Base-by-base conservation (phyloP, 2,113 vertebrate genomes). In the Dinomys branickii region DNA sequence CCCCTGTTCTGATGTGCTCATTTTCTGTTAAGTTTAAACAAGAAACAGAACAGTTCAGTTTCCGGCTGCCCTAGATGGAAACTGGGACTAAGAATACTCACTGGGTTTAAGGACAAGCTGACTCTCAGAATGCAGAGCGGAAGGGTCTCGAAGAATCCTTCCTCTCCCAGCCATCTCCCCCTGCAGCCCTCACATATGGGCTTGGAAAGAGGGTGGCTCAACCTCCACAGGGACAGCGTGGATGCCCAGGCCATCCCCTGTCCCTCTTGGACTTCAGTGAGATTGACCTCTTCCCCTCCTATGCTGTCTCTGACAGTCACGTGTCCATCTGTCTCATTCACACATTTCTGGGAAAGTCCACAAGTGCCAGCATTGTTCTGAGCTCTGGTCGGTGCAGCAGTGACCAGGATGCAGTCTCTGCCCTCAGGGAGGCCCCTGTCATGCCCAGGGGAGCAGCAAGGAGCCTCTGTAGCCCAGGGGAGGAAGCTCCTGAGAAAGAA, bases 21-120 rank as follows among this genome's bases (percentile, higher is more conserved):
- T 77, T 96, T 94, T 80, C 80, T 33, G n/a, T 47, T 52, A 19
- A 90, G 47, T 44, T 85, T 44, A 67, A 78, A 88, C 47, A 88
- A 44, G 67, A 89, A 88, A 73, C 16, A 17, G 90, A 96, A 56
- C 69, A 12, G 44, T 77, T 44, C 54, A 20, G 9, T 83, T 56
- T 41, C 71, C 8, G 85, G 84, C n/a, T 58, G 82, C 44, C 88
- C 59, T 26, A 33, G 44, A 30, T 35, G 81, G 56, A 13, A n/a
- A 47, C 10, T 4, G 52, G 20, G 41, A 11, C 81, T 41, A 4
- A 52, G 14, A 10, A 13, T 2, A 17, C 47, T 33, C 12, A 33
- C 73, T 14, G 71, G 50, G 78, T 47, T 85, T 44, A 44, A 61
- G 54, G 50, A 7, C 61, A 69, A 80, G 56, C 58, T 24, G 52